Base-by-base conservation (phyloP, 2,113 vertebrate genomes). In the Charadrius vociferus region DNA sequence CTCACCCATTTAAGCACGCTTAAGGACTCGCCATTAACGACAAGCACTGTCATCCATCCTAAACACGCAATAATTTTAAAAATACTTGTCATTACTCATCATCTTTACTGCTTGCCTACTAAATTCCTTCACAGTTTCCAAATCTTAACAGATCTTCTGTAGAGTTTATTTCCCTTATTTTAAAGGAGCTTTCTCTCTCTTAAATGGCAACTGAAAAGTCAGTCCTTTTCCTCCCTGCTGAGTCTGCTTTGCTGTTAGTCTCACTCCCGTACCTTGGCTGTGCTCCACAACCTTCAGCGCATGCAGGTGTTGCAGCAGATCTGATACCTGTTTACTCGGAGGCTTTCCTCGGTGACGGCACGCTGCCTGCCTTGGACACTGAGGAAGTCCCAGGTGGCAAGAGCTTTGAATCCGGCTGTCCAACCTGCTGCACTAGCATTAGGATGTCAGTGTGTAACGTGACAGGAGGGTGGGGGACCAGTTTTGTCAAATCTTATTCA, bases 341-440 rank as follows among this genome's bases (percentile, higher is more conserved):
- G 61, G 45, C 14, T 58, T 67, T 45, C n/a, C 61, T 55, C 8
- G 7, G 20, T 15, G 41, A 1, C 8, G 22, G 56, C 41, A 4
- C 4, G 0, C 37, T 62, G 50, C n/a, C 47, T 65, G 29, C 66
- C 47, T 55, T 18, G 43, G 61, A 23, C 34, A 18, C 20, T 0
- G 1, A 37, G 24, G 17, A 30, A 11, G 52, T 21, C 10, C 43
- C 12, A 12, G 37, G 19, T 3, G 1, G 5, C 19, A 6, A 1
- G 9, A 74, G 15, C 71, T 3, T 65, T 27, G 66, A 82, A 67
- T 21, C 9, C 61, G 16, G 52, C 1, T 3, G 11, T 37, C 70
- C 0, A 9, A 50, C 50, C 37, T 74, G 24, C 62, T 34, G 32
- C 14, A 3, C 36, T 39, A 27, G 2, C 6, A 0, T 61, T 30